Conservation (phyloP, 1,140 invertebrate genomes). For the Drosophila erecta region DNA sequence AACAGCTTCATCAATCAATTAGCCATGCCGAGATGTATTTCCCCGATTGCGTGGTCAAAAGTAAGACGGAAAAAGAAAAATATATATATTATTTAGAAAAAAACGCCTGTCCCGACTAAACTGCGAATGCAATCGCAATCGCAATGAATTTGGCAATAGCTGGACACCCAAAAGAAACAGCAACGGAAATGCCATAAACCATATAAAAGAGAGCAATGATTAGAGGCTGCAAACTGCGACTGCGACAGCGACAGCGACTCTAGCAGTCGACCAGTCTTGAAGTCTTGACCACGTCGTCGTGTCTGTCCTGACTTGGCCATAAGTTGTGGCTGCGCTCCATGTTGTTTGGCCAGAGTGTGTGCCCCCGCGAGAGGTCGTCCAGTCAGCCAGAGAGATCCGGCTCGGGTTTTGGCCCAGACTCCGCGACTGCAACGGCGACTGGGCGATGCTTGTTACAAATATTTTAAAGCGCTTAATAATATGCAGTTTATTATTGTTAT, state of each 20-base stretch:
- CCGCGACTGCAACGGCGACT: constrained; percentile 17
- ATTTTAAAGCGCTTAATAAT: constrained; percentile 80
- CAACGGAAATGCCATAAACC: constrained; percentile 60
- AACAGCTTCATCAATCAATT: constrained; percentile 77
- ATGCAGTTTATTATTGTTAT: constrained; percentile 82
- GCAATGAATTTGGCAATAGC: constrained; percentile 64
- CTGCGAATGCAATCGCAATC: constrained; percentile 47
- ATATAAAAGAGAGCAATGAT: constrained; percentile 67
- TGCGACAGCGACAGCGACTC: constrained; percentile 12
- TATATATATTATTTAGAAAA: neutral
- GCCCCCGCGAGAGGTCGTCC: constrained; percentile 78
- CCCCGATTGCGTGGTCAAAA: constrained; percentile 36
- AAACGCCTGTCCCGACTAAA: constrained; percentile 30
- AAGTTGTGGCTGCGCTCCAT: neutral
- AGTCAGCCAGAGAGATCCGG: constrained; percentile 65
- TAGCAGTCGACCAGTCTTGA: constrained; percentile 1
- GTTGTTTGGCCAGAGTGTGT: constrained; percentile 37
- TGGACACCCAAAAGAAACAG: constrained; percentile 35
- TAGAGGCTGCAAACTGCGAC: constrained; percentile 27
- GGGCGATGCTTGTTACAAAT: constrained; percentile 69
- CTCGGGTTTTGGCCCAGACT: constrained; percentile 53
- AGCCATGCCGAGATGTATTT: constrained; percentile 59
- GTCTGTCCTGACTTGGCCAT: constrained; percentile 47
- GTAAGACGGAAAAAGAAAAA: neutral
- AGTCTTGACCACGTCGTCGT: constrained; percentile 66